Base-by-base conservation (phyloP, 2,888 invertebrate species). In the Diaperis boleti region DNA sequence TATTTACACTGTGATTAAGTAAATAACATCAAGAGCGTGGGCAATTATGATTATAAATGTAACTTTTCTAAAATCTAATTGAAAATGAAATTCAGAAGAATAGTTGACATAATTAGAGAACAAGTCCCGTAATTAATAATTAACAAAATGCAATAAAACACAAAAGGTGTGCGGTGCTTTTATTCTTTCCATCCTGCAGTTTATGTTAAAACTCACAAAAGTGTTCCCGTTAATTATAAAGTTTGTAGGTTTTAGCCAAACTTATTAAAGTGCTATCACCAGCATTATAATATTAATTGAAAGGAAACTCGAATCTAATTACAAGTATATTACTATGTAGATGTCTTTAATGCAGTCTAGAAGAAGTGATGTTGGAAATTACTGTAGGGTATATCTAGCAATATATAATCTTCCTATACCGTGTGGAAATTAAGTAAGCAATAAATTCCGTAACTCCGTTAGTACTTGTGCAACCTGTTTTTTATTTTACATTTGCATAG, bases 31-130 rank as follows among this genome's bases (percentile, higher is more conserved):
- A 15, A 56, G 39, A 7, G 13, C 37, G 45, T 50, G 54, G 59
- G 63, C 63, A 59, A 59, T 59, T 59, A 63, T 54, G 59, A 59
- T 39, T 11, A 11, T 39, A n/a, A n/a, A n/a, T n/a, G n/a, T n/a
- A 39, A 52, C 13, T n/a, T 42, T 8, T 22, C 54, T 54, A 54
- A 39, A 10, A 15, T 20, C 44, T 44, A 47, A n/a, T 26, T 33
- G 33, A 26, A 47, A 17, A 15, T 7, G 17, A 47, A 31, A 29
- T 1, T 8, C 14, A 10, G 15, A 52, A 52, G 18, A 52, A 52
- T 52, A 52, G 52, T 52, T 52, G 52, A 52, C 52, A 10, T 37
- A 37, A 52, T 50, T 50, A 52, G n/a, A 13, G 15, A 35, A 8
- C 1, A 22, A 35, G 26, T 17, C 6, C 14, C 39, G 11, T 11